Evolutionary conservation across 1,140 invertebrate species (phyloP).

Genomic region (Lordiphosa clarofinis): DNA sequence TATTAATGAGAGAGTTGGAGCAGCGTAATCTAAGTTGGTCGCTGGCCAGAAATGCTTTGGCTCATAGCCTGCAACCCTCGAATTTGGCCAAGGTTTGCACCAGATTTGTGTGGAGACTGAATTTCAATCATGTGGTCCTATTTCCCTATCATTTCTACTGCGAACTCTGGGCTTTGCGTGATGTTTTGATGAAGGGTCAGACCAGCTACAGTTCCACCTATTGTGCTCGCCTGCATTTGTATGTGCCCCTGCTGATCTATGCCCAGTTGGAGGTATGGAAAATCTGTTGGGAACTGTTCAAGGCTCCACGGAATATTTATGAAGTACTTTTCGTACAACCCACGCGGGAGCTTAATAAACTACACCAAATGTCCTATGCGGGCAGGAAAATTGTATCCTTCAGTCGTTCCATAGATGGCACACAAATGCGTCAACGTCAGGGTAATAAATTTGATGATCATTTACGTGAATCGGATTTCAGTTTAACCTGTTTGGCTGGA

Average conservation of each 20-base stretch:
- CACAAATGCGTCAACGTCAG: constrained; percentile 61
- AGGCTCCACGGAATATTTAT: constrained; percentile 82
- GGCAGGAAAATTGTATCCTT: constrained; percentile 89
- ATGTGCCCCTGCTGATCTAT: constrained; percentile 82
- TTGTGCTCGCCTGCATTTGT: constrained; percentile 80
- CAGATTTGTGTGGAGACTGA: constrained; percentile 64
- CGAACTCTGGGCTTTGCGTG: constrained; percentile 79
- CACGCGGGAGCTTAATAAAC: constrained; percentile 81
- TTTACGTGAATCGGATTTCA: constrained; percentile 85
- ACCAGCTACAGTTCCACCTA: constrained; percentile 76
- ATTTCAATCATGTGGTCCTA: constrained; percentile 69
- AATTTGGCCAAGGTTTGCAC: constrained; percentile 70
- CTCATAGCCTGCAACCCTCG: constrained; percentile 78
- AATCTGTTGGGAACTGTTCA: constrained; percentile 81
- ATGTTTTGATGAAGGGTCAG: constrained; percentile 72
- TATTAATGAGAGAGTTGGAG: constrained; percentile 79
- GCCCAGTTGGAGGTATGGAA: constrained; percentile 82
- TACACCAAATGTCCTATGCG: constrained; percentile 86
- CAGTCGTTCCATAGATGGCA: constrained; percentile 84
- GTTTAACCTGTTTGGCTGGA: constrained; percentile 81
- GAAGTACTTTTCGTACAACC: constrained; percentile 82
- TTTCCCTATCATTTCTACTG: constrained; percentile 78
- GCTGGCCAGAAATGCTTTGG: constrained; percentile 62
- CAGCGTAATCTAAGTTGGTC: constrained; percentile 59
- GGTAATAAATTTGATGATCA: constrained; percentile 81